Percentiles rank a stretch among this genome's conserved stretches.
Evolutionary conservation across 1,140 invertebrate species (phyloP).

Genomic region (Micrasema minimum): DNA sequence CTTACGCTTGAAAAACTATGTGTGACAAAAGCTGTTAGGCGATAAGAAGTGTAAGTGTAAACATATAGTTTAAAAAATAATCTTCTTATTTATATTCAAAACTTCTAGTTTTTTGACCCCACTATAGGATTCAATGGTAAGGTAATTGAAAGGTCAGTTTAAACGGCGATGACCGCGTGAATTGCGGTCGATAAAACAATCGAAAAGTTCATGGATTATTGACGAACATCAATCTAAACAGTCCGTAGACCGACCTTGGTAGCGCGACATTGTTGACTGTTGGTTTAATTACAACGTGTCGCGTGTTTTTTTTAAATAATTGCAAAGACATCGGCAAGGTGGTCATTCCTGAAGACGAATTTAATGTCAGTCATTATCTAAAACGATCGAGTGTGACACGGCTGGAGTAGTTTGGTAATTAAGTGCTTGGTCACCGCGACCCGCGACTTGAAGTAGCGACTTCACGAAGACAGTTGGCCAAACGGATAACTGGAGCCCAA

Average conservation of each 20-base stretch:
- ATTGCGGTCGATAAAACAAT: constrained; percentile 1
- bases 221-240: neutral
- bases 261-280: neutral
- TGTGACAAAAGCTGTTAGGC: too few relatives aligned
- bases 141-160: neutral
- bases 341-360: neutral
- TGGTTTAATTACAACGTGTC: too few relatives aligned
- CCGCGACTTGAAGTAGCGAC: constrained; percentile 1
- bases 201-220: neutral
- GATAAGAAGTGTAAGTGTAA: too few relatives aligned
- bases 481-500: constrained; percentile 28
- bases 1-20: too few relatives aligned
- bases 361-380: constrained; percentile 14
- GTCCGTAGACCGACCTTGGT: constrained; percentile 20
- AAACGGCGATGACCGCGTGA: constrained; percentile 7
- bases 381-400: constrained; percentile 8
- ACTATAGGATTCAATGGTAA: too few relatives aligned
- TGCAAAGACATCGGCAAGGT: neutral
- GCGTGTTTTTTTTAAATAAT: neutral
- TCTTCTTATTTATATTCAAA: too few relatives aligned
- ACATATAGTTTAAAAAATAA: too few relatives aligned
- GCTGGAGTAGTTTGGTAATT: constrained; percentile 3
- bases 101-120: too few relatives aligned
- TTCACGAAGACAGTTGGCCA: constrained; percentile 20
- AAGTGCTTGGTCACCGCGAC: constrained; percentile 22